phyloP scores from a whole-genome alignment of 2,797 vertebrate genomes.

The Fringilla coelebs region DNA sequence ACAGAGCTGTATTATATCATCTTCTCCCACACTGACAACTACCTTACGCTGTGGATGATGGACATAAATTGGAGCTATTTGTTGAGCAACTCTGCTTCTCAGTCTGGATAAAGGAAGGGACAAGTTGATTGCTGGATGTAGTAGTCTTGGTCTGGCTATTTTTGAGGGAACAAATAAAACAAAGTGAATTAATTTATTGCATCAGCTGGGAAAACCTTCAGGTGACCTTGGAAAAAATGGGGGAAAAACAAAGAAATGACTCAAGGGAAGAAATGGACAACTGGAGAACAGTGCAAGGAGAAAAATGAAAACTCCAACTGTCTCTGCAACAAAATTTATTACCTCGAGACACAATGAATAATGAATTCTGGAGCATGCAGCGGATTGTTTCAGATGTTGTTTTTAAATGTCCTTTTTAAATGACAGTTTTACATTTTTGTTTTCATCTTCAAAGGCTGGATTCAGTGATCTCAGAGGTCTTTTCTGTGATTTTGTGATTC shows the following conservation, averaged over 20 bases:
- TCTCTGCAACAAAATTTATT: not conserved
- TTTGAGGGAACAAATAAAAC: constrained; percentile 6
- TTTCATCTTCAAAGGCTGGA: not conserved
- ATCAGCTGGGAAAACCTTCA: not conserved
- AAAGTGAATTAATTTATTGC: not conserved
- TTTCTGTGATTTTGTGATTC: not conserved
- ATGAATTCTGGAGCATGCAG: not conserved
- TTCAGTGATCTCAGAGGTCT: not conserved
- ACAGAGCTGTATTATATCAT: constrained; percentile 23
- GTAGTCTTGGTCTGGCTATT: not conserved
- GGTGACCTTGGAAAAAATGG: not conserved
- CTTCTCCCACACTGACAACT: constrained; percentile 30
- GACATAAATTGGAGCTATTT: constrained; percentile 45
- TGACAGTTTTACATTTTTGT: not conserved
- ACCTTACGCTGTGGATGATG: constrained; percentile 1
- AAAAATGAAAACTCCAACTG: not conserved
- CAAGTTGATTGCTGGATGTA: not conserved
- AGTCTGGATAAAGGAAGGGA: not conserved
- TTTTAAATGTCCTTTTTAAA: not conserved
- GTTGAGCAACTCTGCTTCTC: constrained; percentile 7
- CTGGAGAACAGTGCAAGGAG: not conserved
- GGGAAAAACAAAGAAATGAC: not conserved
- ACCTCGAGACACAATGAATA: not conserved
- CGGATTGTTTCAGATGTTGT: not conserved
- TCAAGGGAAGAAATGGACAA: not conserved